A percentile compares a stretch with the other conserved stretches of the same genome.
phyloP scores from a whole-genome alignment of 2,888 invertebrate species.

The Malachius bipustulatus region DNA sequence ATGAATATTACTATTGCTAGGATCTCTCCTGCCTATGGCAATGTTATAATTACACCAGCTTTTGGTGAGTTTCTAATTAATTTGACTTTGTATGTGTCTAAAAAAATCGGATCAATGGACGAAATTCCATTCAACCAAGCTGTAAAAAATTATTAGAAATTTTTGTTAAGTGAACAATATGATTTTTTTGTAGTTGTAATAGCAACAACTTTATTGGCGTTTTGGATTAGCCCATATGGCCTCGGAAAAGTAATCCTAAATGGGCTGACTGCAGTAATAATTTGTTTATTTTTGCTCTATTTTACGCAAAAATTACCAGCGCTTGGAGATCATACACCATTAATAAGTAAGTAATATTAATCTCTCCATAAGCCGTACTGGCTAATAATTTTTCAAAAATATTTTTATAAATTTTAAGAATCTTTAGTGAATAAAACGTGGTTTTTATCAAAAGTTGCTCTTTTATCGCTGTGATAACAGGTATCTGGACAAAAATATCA shows the following conservation, averaged over 20 bases:
- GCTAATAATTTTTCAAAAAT: too few relatives aligned
- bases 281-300: constrained; percentile 45
- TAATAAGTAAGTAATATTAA: constrained; percentile 38
- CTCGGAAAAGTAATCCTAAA: constrained; percentile 49
- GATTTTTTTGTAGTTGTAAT: constrained; percentile 38
- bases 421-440: too few relatives aligned
- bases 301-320: constrained; percentile 44
- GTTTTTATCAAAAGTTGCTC: too few relatives aligned
- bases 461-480: too few relatives aligned
- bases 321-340: constrained; percentile 39
- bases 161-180: too few relatives aligned
- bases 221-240: constrained; percentile 51
- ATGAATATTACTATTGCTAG: constrained; percentile 41
- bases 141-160: too few relatives aligned
- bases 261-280: constrained; percentile 43
- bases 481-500: too few relatives aligned
- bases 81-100: not conserved
- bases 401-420: too few relatives aligned
- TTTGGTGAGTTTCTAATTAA: constrained; percentile 30
- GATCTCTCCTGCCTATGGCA: constrained; percentile 44
- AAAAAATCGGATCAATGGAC: too few relatives aligned
- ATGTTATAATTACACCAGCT: constrained; percentile 46
- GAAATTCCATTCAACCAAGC: too few relatives aligned
- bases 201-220: constrained; percentile 43
- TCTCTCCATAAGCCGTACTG: too few relatives aligned